These are phyloP conservation scores for Dolichotis patagonum DNA, from an alignment of 2,113 vertebrate species.

Conservation along the genomic window DNA sequence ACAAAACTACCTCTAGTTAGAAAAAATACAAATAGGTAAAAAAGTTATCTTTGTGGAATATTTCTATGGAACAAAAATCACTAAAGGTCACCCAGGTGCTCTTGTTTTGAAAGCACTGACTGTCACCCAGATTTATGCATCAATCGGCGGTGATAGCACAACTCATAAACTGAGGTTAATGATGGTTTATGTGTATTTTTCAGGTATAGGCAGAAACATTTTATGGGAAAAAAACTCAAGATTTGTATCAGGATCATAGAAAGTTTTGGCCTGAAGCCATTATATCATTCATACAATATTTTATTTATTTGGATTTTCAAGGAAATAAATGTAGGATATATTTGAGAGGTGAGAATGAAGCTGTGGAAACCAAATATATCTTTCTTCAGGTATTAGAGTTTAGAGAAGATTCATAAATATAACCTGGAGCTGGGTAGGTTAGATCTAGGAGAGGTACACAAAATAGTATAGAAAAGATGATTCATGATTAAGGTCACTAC, in stretches of 20 bases:
- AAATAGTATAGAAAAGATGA: background rate
- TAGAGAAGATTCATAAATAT: constrained; percentile 42
- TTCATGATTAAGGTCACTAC: background rate
- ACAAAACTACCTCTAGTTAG: background rate
- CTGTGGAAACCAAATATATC: constrained; percentile 44
- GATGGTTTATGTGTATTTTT: background rate
- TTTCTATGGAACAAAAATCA: background rate
- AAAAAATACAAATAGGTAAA: background rate
- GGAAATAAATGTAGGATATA: constrained; percentile 66
- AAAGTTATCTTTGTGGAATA: background rate
- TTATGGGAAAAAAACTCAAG: background rate
- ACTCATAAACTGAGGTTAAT: background rate
- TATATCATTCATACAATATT: constrained; percentile 59
- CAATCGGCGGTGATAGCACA: background rate
- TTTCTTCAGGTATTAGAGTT: constrained; percentile 18
- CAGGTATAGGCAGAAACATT: background rate
- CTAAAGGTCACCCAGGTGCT: background rate
- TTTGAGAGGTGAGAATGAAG: constrained; percentile 25
- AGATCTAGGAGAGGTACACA: background rate
- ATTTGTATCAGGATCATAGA: constrained; percentile 33
- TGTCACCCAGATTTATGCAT: background rate
- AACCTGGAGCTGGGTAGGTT: background rate
- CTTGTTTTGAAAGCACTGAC: background rate
- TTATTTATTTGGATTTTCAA: constrained; percentile 67
- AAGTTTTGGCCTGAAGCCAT: constrained; percentile 19